These are phyloP conservation scores for Ichneumon xanthorius DNA, from an alignment of 2,888 invertebrate genomes.

Conservation along the genomic window DNA sequence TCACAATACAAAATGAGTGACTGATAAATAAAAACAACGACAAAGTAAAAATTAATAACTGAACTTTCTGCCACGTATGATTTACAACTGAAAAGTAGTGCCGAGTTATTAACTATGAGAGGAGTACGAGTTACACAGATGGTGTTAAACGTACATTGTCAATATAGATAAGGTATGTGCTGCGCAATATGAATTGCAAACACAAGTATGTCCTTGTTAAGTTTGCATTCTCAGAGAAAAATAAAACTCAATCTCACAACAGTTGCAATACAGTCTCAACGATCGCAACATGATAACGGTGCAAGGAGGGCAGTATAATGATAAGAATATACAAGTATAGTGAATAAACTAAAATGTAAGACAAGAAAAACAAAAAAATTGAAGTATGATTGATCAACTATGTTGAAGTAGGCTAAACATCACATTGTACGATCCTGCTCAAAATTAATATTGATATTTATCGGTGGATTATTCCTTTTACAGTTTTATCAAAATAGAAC, in stretches of 20 bases:
- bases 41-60: background rate
- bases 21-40: too few species aligned
- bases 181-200: background rate
- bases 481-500: too few species aligned
- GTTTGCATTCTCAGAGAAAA: background rate
- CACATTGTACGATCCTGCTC: background rate
- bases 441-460: too few species aligned
- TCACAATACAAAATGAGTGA: too few species aligned
- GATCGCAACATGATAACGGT: background rate
- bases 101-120: background rate
- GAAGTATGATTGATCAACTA: background rate
- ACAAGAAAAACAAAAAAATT: background rate
- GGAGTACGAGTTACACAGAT: background rate
- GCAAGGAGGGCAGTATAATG: background rate
- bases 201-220: background rate
- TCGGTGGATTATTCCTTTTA: too few species aligned
- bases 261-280: background rate
- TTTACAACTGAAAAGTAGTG: background rate
- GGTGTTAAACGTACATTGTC: background rate
- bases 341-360: background rate
- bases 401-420: background rate
- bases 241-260: background rate
- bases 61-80: background rate
- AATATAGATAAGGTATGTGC: background rate
- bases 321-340: background rate